A percentile compares a stretch with the other conserved stretches of the same genome.
phyloP scores from a whole-genome alignment of 1,140 invertebrate species.

The Drosophila subpulchrella region DNA sequence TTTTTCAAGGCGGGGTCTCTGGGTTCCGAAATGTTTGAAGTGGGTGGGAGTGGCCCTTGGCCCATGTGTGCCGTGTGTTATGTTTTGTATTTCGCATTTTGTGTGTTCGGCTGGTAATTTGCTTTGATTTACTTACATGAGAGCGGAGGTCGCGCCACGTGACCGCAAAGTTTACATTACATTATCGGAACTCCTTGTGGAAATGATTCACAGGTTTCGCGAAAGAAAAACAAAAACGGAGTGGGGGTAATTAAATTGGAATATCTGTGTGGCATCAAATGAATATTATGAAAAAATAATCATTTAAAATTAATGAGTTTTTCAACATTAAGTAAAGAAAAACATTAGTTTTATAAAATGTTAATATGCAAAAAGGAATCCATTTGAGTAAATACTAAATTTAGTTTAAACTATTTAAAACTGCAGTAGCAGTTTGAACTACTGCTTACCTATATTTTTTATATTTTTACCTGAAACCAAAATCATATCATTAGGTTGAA shows the following conservation, averaged over 20 bases:
- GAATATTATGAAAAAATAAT: too few species aligned
- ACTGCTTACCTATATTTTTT: too few species aligned
- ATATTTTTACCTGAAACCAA: too few species aligned
- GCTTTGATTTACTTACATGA: constrained; percentile 70
- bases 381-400: too few species aligned
- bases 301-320: not conserved
- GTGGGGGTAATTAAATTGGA: constrained; percentile 29
- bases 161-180: constrained; percentile 80
- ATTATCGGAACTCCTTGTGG: constrained; percentile 56
- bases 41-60: constrained; percentile 33
- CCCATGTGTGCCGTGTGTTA: constrained; percentile 40
- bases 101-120: constrained; percentile 56
- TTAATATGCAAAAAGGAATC: too few species aligned
- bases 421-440: too few species aligned
- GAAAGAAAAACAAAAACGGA: constrained; percentile 20
- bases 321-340: not conserved
- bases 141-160: constrained; percentile 56
- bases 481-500: too few species aligned
- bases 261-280: constrained; percentile 3
- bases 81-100: constrained; percentile 6
- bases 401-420: too few species aligned
- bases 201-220: constrained; percentile 51
- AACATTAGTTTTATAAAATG: too few species aligned
- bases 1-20: constrained; percentile 16
- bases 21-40: constrained; percentile 18